A percentile compares a stretch with the other conserved stretches of the same genome.
phyloP scores from a whole-genome alignment of 1,140 invertebrate species.

The Marisa cornuarietis region DNA sequence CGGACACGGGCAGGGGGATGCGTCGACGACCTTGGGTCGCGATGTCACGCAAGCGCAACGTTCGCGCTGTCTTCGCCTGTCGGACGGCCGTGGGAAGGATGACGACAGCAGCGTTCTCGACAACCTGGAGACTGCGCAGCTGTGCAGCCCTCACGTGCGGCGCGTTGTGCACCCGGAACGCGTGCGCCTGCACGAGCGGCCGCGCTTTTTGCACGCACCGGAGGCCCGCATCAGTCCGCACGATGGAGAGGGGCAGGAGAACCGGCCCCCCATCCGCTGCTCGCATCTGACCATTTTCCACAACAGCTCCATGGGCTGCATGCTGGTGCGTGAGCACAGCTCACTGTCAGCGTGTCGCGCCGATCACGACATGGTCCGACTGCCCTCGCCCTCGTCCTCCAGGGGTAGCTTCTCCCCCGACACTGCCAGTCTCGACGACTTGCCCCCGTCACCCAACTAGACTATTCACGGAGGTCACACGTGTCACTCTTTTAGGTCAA shows the following conservation, averaged over 20 bases:
- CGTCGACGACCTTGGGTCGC: too few relatives aligned
- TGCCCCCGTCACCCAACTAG: background rate
- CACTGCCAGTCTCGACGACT: background rate
- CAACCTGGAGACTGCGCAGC: background rate
- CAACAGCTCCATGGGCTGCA: slow-evolving; percentile 1
- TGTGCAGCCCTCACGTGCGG: background rate
- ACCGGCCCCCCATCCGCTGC: slow-evolving; percentile 10
- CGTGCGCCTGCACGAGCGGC: background rate
- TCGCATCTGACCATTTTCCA: background rate
- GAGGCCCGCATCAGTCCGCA: background rate
- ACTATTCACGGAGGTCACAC: background rate
- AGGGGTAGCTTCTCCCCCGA: background rate
- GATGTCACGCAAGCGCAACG: background rate
- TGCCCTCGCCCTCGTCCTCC: background rate
- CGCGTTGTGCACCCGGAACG: background rate
- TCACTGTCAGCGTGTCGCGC: background rate
- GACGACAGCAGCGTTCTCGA: background rate
- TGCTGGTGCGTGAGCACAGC: slow-evolving; percentile 7
- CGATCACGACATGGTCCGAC: background rate
- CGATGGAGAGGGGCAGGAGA: slow-evolving; percentile 12
- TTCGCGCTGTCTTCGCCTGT: background rate
- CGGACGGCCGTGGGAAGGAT: background rate
- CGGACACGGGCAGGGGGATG: background rate
- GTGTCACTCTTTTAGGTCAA: too few relatives aligned
- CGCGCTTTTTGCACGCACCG: background rate